Base-by-base conservation (phyloP, 2,113 vertebrate genomes). In the Odontophorus gujanensis region DNA sequence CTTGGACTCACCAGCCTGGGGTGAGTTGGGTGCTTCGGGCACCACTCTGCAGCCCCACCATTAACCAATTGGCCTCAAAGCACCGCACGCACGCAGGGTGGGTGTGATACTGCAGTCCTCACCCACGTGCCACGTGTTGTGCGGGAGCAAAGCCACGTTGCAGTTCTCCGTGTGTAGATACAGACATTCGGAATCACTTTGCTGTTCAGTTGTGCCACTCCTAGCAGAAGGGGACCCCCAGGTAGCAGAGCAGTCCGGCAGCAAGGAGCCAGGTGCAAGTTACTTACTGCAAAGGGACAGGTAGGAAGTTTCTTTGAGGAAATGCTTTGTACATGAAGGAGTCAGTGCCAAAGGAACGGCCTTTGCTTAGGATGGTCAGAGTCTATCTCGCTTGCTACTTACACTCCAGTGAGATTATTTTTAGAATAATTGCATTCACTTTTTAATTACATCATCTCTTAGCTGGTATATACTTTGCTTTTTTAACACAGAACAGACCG, bases 271-370 rank as follows among this genome's bases (percentile, higher is more conserved):
- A 87, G 81, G 38, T 38, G 48, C 11, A 25, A 92, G 79, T 83
- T 89, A 47, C 89, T 87, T 94, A 62, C 83, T 94, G 30, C 34
- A 83, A 80, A 87, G 19, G 34, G 73, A 30, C 12, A 93, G 87
- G 36, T 34, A 74, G 80, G 43, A 65, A 58, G 53, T 73, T 89
- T 96, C 48, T 94, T 80, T 93, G 81, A 87, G 81, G 81, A 96
- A 95, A 92, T 84, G 61, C 73, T 96, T 95, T 93, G 90, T 76
- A 38, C 72, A 11, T 45, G 81, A 63, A 92, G 88, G 86, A 92
- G 85, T 77, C 75, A 87, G 94, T 97, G 95, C 96, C 95, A 96
- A 97, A 96, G 87, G 94, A 94, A 88, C 16, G 72, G 82, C 72
- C 21, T 90, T 89, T 89, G 86, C 32, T 81, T 62, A 53, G 62